Conservation (phyloP, 2,888 invertebrate species). For the Chelonus formosanus region DNA sequence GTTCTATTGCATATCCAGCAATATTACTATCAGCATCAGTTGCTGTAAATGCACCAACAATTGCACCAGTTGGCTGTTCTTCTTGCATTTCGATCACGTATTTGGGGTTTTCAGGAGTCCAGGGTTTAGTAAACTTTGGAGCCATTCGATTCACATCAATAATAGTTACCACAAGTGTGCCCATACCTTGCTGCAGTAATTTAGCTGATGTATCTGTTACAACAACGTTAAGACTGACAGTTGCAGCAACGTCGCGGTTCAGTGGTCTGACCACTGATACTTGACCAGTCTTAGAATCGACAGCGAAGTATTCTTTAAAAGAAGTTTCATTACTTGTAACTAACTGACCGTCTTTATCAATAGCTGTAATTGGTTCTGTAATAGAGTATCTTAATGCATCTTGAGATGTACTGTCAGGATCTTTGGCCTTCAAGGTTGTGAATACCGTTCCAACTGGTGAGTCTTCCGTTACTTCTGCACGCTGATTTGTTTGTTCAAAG, state of each 20-base stretch:
- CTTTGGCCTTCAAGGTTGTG: conserved; percentile 77
- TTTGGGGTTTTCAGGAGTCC: conserved; percentile 73
- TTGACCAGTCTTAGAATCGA: conserved; percentile 71
- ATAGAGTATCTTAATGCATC: conserved; percentile 75
- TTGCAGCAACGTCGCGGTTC: conserved; percentile 76
- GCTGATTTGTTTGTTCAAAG: conserved; percentile 81
- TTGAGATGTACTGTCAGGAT: conserved; percentile 79
- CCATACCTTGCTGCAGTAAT: conserved; percentile 79
- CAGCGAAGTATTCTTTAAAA: conserved; percentile 73
- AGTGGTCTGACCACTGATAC: conserved; percentile 74
- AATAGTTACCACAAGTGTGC: conserved; percentile 71
- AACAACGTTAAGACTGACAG: conserved; percentile 79
- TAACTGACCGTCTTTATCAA: conserved; percentile 84
- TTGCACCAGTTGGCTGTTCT: conserved; percentile 82
- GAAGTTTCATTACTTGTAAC: conserved; percentile 64
- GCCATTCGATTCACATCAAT: conserved; percentile 71
- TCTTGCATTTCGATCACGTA: conserved; percentile 78
- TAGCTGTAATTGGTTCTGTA: conserved; percentile 78
- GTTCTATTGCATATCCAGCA: conserved; percentile 76
- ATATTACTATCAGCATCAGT: conserved; percentile 86
- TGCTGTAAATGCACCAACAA: conserved; percentile 80
- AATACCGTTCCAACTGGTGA: conserved; percentile 77
- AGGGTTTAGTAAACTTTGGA: conserved; percentile 75
- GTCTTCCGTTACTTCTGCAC: conserved; percentile 83
- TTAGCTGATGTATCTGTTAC: conserved; percentile 86